Conservation (phyloP, 2,888 invertebrate species). For the Ophion ventricosus region DNA sequence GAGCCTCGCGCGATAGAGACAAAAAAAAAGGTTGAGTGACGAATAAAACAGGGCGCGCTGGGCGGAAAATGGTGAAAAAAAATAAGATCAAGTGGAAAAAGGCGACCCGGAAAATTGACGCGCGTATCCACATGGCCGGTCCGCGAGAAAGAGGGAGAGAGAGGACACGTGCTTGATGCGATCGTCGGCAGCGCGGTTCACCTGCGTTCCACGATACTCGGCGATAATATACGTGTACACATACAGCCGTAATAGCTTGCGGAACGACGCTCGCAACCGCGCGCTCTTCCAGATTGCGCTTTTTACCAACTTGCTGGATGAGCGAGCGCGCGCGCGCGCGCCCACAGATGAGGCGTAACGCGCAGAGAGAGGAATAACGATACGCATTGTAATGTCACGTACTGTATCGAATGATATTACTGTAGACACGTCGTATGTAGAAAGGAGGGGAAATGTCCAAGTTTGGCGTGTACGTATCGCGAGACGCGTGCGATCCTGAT, state of each 20-base stretch:
- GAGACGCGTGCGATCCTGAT: background rate
- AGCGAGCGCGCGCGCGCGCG: too few relatives aligned
- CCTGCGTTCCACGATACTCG: constrained; percentile 57
- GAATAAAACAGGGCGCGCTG: too few relatives aligned
- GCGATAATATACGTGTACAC: constrained; percentile 26
- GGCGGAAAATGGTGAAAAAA: too few relatives aligned
- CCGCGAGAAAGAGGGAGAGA: background rate
- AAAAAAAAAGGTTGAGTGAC: too few relatives aligned
- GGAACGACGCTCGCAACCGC: constrained; percentile 58
- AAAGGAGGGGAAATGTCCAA: too few relatives aligned
- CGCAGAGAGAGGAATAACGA: constrained; percentile 18
- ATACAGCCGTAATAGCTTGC: constrained; percentile 58
- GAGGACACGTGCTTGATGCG: constrained; percentile 59
- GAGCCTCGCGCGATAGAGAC: background rate
- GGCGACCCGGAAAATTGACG: too few relatives aligned
- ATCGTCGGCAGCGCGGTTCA: constrained; percentile 47
- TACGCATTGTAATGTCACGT: constrained; percentile 45
- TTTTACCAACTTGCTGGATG: constrained; percentile 64
- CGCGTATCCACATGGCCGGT: too few relatives aligned
- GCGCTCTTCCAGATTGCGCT: constrained; percentile 64
- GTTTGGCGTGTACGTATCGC: background rate
- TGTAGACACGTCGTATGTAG: too few relatives aligned
- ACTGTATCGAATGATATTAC: background rate
- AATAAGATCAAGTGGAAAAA: too few relatives aligned
- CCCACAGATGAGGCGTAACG: constrained; percentile 40